Conservation (phyloP, 2,888 invertebrate species). For the Drepana falcataria region DNA sequence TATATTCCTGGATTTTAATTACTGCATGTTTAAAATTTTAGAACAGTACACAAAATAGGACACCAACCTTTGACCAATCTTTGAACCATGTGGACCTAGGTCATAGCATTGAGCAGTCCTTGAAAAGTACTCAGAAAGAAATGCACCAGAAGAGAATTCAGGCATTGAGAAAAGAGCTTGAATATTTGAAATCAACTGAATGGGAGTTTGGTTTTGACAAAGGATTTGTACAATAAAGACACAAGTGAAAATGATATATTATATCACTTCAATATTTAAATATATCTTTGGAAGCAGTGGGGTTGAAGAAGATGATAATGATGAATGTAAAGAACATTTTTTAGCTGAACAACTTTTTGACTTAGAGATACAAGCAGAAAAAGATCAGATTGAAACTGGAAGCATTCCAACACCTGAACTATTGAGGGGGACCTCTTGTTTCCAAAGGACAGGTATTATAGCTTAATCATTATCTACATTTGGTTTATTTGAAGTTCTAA, state of each 20-base stretch:
- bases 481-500: too few species aligned
- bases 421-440: slow-evolving; percentile 43
- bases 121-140: slow-evolving; percentile 80
- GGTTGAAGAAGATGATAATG: slow-evolving; percentile 30
- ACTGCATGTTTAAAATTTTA: slow-evolving; percentile 22
- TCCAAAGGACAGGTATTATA: slow-evolving; percentile 56
- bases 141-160: slow-evolving; percentile 85
- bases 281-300: slow-evolving; percentile 41
- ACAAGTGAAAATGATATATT: slow-evolving; percentile 50
- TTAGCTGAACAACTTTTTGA: slow-evolving; percentile 58
- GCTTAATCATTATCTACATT: not conserved
- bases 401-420: slow-evolving; percentile 17
- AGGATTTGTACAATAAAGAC: slow-evolving; percentile 76
- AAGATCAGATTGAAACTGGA: slow-evolving; percentile 11
- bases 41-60: slow-evolving; percentile 46
- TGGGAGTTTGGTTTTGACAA: slow-evolving; percentile 89
- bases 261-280: slow-evolving; percentile 54
- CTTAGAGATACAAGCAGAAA: slow-evolving; percentile 45
- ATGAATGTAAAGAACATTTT: slow-evolving; percentile 49
- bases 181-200: slow-evolving; percentile 87
- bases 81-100: slow-evolving; percentile 75
- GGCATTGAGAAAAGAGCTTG: slow-evolving; percentile 84
- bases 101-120: slow-evolving; percentile 74
- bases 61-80: slow-evolving; percentile 65
- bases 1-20: too few species aligned